Evolutionary conservation across 2,113 vertebrate genomes (phyloP).

Genomic region (Barbus barbus): DNA sequence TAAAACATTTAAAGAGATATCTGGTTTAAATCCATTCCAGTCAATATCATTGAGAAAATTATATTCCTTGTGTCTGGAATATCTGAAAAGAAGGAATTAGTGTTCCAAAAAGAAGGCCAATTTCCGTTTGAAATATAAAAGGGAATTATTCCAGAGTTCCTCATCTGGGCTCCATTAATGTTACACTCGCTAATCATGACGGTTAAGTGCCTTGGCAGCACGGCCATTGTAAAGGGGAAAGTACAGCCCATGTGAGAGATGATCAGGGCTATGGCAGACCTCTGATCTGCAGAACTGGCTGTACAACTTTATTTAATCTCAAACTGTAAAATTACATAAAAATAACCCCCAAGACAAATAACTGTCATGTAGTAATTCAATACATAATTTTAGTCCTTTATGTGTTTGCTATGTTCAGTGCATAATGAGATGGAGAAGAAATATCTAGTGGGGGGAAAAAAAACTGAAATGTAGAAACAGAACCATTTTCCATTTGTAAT

Average conservation of each 20-base stretch:
- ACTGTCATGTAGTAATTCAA: background rate
- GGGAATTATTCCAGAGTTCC: slow-evolving; percentile 3
- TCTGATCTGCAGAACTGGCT: background rate
- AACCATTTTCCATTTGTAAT: no score
- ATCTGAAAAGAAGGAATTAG: background rate
- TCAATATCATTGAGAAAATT: background rate
- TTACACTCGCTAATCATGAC: slow-evolving; percentile 8
- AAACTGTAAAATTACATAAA: background rate
- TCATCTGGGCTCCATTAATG: slow-evolving; percentile 22
- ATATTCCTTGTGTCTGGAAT: background rate
- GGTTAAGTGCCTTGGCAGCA: slow-evolving; percentile 22
- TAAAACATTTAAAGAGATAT: background rate
- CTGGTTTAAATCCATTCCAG: background rate
- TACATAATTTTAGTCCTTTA: background rate
- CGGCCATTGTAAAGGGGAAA: slow-evolving; percentile 10
- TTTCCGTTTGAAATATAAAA: slow-evolving; percentile 28
- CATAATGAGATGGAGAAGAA: no score
- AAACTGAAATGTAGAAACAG: no score
- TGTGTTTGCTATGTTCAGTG: no score
- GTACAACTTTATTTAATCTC: background rate
- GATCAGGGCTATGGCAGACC: background rate
- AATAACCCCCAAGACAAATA: background rate
- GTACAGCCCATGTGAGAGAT: background rate
- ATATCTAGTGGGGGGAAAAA: no score
- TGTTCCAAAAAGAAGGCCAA: background rate